A percentile compares a stretch with the other conserved stretches of the same genome.
Conservation (phyloP, 2,888 invertebrate genomes). For the Scaptodrosophila latifasciaeformis region DNA sequence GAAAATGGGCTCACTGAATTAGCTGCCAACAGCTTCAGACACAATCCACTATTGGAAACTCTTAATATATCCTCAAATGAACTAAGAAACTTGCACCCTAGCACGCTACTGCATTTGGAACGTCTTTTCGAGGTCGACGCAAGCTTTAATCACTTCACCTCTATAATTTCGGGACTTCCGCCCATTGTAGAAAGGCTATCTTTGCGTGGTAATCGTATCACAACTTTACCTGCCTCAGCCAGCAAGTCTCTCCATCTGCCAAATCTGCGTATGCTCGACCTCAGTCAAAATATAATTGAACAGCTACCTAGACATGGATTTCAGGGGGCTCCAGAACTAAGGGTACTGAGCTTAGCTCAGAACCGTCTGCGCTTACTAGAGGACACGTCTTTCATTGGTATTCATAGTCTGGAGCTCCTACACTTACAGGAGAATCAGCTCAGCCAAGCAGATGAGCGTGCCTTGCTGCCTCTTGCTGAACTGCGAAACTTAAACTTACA, state of each 20-base stretch:
- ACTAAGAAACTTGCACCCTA: constrained; percentile 82
- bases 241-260: constrained; percentile 84
- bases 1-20: constrained; percentile 82
- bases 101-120: constrained; percentile 84
- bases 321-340: constrained; percentile 80
- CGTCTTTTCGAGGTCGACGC: constrained; percentile 87
- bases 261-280: constrained; percentile 83
- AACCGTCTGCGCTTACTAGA: constrained; percentile 84
- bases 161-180: constrained; percentile 86
- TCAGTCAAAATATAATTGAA: constrained; percentile 85
- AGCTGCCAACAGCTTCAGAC: constrained; percentile 84
- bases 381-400: constrained; percentile 81
- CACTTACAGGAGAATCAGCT: constrained; percentile 86
- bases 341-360: constrained; percentile 82
- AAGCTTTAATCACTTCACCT: constrained; percentile 83
- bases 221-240: constrained; percentile 79
- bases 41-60: constrained; percentile 84
- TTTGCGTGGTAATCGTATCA: constrained; percentile 83
- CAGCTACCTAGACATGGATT: constrained; percentile 81
- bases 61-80: constrained; percentile 87
- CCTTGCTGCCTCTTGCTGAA: constrained; percentile 79
- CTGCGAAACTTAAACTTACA: constrained; percentile 84
- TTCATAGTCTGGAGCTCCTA: constrained; percentile 82
- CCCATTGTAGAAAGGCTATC: constrained; percentile 85
- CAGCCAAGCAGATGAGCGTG: constrained; percentile 79